Conservation (phyloP, 2,113 vertebrate genomes). For the Melanostigma gelatinosum region DNA sequence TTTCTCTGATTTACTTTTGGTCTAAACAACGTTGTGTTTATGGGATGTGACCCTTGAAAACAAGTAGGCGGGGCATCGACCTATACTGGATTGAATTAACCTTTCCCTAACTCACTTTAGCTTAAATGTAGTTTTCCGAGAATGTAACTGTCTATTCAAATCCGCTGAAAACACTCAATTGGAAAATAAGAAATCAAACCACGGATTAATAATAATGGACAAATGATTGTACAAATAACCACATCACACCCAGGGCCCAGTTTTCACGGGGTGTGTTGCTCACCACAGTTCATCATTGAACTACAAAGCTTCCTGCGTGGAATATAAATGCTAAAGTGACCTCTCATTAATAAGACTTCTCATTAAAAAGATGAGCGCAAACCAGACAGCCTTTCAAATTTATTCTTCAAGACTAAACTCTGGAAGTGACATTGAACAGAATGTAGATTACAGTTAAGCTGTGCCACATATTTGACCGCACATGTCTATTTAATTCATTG, state of each 20-base stretch:
- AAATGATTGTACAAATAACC: background rate
- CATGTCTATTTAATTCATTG: background rate
- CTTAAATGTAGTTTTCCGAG: background rate
- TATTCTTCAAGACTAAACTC: constrained; percentile 4
- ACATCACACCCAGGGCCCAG: background rate
- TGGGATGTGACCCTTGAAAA: background rate
- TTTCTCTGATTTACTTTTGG: constrained; percentile 35
- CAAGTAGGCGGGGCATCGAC: background rate
- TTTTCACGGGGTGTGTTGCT: background rate
- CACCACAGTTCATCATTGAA: background rate
- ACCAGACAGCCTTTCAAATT: background rate
- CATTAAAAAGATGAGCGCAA: background rate
- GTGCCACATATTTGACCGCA: background rate
- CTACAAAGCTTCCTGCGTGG: background rate
- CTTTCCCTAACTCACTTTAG: background rate
- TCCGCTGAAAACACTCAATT: no score
- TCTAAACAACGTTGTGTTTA: background rate
- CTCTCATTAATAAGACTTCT: constrained; percentile 1
- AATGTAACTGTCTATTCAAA: background rate
- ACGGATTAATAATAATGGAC: background rate
- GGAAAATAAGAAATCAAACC: background rate
- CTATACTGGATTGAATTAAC: background rate
- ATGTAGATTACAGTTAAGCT: background rate
- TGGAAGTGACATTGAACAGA: background rate
- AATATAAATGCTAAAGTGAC: background rate